Evolutionary conservation across 2,888 invertebrate species (phyloP), one percentile per base, ranked within the genome.

Genomic region (Agriotes lineatus): DNA sequence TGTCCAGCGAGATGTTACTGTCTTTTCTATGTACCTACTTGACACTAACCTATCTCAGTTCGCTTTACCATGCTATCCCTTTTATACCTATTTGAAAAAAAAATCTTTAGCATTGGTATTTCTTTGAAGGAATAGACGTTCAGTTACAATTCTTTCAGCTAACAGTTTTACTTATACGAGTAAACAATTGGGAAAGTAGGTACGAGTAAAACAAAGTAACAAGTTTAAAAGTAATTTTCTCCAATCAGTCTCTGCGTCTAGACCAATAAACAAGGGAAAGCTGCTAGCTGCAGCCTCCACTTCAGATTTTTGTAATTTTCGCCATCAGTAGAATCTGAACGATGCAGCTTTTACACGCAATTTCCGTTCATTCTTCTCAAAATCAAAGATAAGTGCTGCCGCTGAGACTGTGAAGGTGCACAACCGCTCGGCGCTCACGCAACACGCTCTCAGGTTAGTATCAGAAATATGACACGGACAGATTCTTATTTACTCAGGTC

Each of bases 401-500:
- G 62, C 39, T 70, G 54, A 70, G 67, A 63, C 42, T 48, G 59
- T 70, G 70, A 70, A 58, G 39, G 37, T 50, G 19, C 54, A n/a
- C n/a, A n/a, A 22, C 19, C 44, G 22, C 20, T 16, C n/a, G 12
- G 12, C 12, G 18, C 39, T 30, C 33, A 63, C 58, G 39, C 45
- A 56, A 68, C 67, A 59, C 19, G 35, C 12, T 63, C 59, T 63
- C 30, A 68, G 44, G 22, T 62, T 48, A 48, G 48, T 63, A 59
- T 68, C 61, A 62, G 68, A 71, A 71, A 71, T 69, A 69, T 66
- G 71, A 69, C 74, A 74, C 72, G 71, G 64, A 71, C 71, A 72
- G 60, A 67, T 57, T 66, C 70, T 65, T 72, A 72, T 74, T 74
- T 72, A 67, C 72, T 69, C 65, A 70, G 69, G 66, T 64, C 62